Conservation (phyloP, 2,113 vertebrate species). For the Azemiops feae region DNA sequence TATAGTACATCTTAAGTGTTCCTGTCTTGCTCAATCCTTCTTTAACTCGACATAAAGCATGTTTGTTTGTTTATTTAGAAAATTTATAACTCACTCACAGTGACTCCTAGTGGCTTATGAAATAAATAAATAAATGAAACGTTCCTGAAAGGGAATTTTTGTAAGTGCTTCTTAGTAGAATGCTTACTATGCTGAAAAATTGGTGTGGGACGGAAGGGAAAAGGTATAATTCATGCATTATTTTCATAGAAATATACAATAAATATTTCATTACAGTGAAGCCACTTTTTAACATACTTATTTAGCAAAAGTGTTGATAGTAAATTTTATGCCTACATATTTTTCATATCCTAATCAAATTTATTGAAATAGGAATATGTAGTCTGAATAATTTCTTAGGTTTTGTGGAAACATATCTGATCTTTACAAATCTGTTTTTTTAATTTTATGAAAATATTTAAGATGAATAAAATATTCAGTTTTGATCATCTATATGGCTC, state of each 20-base stretch:
- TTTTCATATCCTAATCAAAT: not conserved
- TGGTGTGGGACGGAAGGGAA: not conserved
- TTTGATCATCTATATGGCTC: not conserved
- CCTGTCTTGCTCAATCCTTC: not conserved
- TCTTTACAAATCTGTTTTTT: constrained; percentile 2
- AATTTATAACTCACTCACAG: no score
- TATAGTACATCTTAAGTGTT: not conserved
- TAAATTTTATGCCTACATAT: not conserved
- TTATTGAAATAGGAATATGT: not conserved
- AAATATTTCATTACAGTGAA: not conserved
- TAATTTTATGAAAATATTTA: not conserved
- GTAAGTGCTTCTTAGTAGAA: not conserved
- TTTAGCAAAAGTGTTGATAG: not conserved
- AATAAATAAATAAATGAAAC: no score
- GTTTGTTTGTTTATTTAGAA: no score
- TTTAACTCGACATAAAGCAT: not conserved
- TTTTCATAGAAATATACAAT: not conserved
- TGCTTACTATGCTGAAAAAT: not conserved
- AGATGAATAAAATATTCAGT: not conserved
- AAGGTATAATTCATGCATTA: not conserved
- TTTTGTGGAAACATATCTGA: not conserved
- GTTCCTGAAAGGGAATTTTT: not conserved
- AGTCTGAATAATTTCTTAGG: not conserved
- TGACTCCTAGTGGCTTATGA: no score
- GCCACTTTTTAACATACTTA: not conserved